Evolutionary conservation across 2,888 invertebrate genomes (phyloP), one percentile per base, ranked within the genome.

Genomic region (Chloroclysta siterata): DNA sequence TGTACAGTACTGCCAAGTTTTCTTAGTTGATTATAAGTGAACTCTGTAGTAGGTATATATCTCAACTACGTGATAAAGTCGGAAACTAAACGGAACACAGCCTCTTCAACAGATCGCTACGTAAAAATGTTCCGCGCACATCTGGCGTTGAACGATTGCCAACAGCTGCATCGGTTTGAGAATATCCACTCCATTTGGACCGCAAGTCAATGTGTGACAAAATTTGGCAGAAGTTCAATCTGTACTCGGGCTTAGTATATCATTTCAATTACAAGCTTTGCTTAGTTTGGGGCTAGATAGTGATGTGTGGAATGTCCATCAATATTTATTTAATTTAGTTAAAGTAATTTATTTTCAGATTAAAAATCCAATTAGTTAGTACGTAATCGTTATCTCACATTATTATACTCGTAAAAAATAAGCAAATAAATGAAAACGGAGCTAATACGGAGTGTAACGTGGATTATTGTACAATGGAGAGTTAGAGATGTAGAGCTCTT

Each of bases 121-220:
- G 60, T 59, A 65, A 67, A 39, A 68, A 60, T 56, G 53, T 61
- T 54, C 61, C 54, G 72, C 70, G 68, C 69, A 75, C 75, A 74
- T 76, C 77, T 78, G 80, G 64, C 63, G 69, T 79, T 87, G 89
- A 90, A 86, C 78, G 63, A 75, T 63, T 87, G 89, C 89, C 89
- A 89, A 85, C 83, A 78, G 77, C 76, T 82, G 80, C 78, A 82
- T 76, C 76, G 75, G 50, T 53, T 52, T 63, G 33, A 42, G 41
- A 59, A 81, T 82, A 75, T 74, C 58, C 72, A 73, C 78, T 75
- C 76, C 79, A 82, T 85, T 83, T 80, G 74, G 72, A 73, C 60
- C 74, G 63, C 69, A 68, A 66, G 72, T 69, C 71, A 70, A 72
- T 62, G 69, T 66, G 69, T 66, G 63, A 53, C 62, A 55, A 58